Evolutionary conservation across 2,113 vertebrate species (phyloP).

Genomic region (Chitala chitala): DNA sequence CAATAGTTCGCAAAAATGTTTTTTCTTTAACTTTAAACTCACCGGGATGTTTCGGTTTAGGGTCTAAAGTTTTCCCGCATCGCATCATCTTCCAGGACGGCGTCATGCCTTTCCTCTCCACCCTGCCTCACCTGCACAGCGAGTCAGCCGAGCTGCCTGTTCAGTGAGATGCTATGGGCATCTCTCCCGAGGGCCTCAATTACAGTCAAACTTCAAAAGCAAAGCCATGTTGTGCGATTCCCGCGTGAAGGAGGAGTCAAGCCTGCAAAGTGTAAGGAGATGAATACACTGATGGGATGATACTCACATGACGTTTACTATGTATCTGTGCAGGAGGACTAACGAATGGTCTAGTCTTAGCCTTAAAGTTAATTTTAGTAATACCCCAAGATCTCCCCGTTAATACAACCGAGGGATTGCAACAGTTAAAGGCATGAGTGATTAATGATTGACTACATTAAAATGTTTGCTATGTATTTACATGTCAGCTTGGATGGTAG

Average conservation of each 20-base stretch:
- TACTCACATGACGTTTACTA: not conserved
- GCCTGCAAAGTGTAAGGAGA: not conserved
- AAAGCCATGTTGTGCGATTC: not conserved
- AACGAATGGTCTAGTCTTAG: no score
- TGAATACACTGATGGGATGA: not conserved
- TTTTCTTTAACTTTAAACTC: not conserved
- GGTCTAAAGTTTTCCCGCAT: not conserved
- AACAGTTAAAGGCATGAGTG: no score
- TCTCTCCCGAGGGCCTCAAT: not conserved
- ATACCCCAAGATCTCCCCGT: no score
- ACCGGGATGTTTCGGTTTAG: conserved; percentile 12
- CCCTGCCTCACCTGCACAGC: not conserved
- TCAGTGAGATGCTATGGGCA: not conserved
- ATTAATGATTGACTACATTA: no score
- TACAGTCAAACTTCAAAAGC: not conserved
- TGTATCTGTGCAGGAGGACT: not conserved
- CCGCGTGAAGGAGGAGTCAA: conserved; percentile 6
- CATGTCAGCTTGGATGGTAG: no score
- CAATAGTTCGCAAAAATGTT: not conserved
- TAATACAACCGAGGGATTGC: no score
- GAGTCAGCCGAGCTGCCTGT: not conserved
- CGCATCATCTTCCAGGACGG: not conserved
- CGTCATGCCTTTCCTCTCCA: not conserved
- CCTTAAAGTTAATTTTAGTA: no score
- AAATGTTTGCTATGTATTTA: no score